Conservation (phyloP, 2,797 vertebrate genomes). For the Periophthalmus magnuspinnatus region DNA sequence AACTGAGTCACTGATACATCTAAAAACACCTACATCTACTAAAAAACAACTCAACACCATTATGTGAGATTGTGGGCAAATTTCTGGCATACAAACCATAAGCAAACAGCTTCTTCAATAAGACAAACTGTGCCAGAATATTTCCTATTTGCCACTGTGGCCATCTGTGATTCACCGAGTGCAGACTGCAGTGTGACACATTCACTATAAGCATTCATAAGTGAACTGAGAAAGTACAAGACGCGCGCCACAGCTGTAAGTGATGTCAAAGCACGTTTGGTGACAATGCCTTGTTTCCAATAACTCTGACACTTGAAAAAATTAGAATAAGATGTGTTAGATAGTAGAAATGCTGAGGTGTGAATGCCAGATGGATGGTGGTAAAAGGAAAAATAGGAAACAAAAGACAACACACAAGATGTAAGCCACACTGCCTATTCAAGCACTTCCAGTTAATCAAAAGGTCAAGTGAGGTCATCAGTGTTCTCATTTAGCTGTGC, state of each 20-base stretch:
- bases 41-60: background rate
- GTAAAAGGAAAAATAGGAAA: conserved; percentile 30
- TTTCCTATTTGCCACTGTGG: background rate
- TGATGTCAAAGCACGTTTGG: conserved; percentile 47
- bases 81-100: background rate
- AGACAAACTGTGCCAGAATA: conserved; percentile 15
- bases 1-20: background rate
- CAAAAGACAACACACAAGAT: background rate
- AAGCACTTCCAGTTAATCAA: conserved; percentile 10
- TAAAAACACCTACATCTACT: background rate
- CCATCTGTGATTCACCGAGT: conserved; percentile 37
- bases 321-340: conserved; percentile 39
- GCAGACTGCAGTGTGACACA: conserved; percentile 41
- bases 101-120: background rate
- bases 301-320: conserved; percentile 25
- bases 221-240: conserved; percentile 18
- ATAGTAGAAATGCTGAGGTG: conserved; percentile 47
- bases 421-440: background rate
- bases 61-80: background rate
- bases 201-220: conserved; percentile 18
- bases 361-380: conserved; percentile 58
- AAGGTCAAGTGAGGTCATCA: conserved; percentile 11
- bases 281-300: conserved; percentile 48
- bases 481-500: background rate
- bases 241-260: conserved; percentile 42